phyloP scores from a whole-genome alignment of 2,888 invertebrate genomes.

The Papilio protenor region DNA sequence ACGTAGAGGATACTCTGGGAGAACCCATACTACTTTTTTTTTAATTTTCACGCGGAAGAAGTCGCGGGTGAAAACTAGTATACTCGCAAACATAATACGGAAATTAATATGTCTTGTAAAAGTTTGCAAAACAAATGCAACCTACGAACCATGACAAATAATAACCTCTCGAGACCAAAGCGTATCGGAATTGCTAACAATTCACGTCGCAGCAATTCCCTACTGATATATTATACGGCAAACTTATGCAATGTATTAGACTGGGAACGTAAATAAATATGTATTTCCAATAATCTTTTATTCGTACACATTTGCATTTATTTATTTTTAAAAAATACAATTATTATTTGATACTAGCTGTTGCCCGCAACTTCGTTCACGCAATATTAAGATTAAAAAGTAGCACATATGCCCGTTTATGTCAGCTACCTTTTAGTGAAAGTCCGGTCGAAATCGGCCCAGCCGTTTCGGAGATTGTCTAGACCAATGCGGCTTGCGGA shows the following conservation, averaged over 20 bases:
- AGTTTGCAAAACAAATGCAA: slow-evolving; percentile 14
- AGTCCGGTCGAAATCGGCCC: too few species aligned
- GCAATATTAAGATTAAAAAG: too few species aligned
- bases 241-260: slow-evolving; percentile 13
- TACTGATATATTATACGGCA: background rate
- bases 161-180: background rate
- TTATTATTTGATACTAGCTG: too few species aligned
- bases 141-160: slow-evolving; percentile 14
- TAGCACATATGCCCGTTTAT: too few species aligned
- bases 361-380: too few species aligned
- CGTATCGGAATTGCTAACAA: slow-evolving; percentile 28
- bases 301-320: background rate
- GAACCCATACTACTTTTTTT: too few species aligned
- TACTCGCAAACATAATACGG: background rate
- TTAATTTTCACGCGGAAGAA: too few species aligned
- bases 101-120: background rate
- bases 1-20: too few species aligned
- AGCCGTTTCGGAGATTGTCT: too few species aligned
- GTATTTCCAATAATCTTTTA: background rate
- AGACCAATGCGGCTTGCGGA: too few species aligned
- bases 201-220: slow-evolving; percentile 1
- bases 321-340: background rate
- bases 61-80: background rate
- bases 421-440: too few species aligned
- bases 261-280: too few species aligned